phyloP scores from a whole-genome alignment of 2,797 vertebrate genomes.

The Phalloptychus januarius region DNA sequence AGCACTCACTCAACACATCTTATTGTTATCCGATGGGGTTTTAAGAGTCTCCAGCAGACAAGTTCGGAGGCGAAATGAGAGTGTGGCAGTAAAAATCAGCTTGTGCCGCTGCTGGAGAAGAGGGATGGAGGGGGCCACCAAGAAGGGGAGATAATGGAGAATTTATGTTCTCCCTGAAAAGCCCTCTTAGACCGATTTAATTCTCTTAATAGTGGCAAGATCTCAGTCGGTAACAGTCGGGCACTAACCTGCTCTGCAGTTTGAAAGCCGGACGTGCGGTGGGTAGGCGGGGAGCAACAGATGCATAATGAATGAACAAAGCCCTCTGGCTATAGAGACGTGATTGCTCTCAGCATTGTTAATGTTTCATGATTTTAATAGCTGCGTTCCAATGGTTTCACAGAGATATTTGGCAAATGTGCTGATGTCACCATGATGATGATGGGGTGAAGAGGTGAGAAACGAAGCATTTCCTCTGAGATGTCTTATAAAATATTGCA shows the following conservation, averaged over 20 bases:
- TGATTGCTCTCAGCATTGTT: constrained; percentile 73
- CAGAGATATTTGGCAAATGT: constrained; percentile 41
- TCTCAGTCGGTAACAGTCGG: constrained; percentile 61
- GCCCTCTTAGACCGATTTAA: constrained; percentile 71
- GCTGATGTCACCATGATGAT: constrained; percentile 52
- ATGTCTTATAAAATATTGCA: constrained; percentile 5
- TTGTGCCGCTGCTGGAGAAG: constrained; percentile 47
- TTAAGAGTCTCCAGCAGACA: constrained; percentile 52
- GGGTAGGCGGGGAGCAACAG: constrained; percentile 43
- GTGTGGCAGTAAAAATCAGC: constrained; percentile 54
- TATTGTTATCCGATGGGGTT: constrained; percentile 47
- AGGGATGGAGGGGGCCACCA: constrained; percentile 59
- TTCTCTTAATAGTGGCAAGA: constrained; percentile 74
- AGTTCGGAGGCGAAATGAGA: constrained; percentile 44
- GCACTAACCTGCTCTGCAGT: constrained; percentile 63
- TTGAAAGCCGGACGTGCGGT: constrained; percentile 57
- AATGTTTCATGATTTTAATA: constrained; percentile 80
- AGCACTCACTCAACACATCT: constrained; percentile 39
- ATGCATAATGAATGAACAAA: constrained; percentile 74
- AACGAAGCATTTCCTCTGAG: constrained; percentile 18
- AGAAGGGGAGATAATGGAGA: constrained; percentile 73
- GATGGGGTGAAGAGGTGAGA: constrained; percentile 35
- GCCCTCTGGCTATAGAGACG: constrained; percentile 64
- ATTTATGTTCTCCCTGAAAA: constrained; percentile 73
- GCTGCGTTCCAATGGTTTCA: constrained; percentile 59